A percentile compares a stretch with the other conserved stretches of the same genome.
Conservation (phyloP, 2,888 invertebrate species). For the Acanthoscelides obtectus region DNA sequence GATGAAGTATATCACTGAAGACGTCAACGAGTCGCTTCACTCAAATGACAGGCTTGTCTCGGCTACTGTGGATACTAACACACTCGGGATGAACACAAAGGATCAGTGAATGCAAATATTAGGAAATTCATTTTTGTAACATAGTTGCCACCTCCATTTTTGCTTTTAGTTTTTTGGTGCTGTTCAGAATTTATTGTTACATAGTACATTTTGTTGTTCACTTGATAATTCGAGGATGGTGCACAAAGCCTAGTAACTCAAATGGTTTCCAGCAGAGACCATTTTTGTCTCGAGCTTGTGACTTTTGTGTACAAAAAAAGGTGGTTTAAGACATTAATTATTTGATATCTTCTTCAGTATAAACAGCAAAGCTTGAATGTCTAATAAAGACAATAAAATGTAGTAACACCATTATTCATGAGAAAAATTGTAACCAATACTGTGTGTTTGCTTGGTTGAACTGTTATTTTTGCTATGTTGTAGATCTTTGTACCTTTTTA, state of each 20-base stretch:
- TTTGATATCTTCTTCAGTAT: too few species aligned
- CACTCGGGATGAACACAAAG: conserved; percentile 17
- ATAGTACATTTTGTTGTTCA: not conserved
- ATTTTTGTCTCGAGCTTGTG: not conserved
- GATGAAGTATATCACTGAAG: conserved; percentile 16
- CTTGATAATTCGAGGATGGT: not conserved
- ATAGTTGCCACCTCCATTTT: not conserved
- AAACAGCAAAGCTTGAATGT: too few species aligned
- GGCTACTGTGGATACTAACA: conserved; percentile 18
- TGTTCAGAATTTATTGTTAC: not conserved
- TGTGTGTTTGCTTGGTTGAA: not conserved
- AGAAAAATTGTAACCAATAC: too few species aligned
- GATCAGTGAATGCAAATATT: conserved; percentile 12
- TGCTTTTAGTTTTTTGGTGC: not conserved
- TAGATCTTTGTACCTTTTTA: not conserved
- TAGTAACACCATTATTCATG: too few species aligned
- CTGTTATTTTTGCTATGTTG: not conserved
- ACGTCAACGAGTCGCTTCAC: conserved; percentile 1
- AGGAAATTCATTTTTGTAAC: conserved; percentile 1
- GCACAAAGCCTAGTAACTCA: not conserved
- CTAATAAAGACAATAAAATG: too few species aligned
- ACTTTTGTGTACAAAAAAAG: not conserved
- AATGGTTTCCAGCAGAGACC: not conserved
- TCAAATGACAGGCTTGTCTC: conserved; percentile 16
- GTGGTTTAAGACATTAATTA: not conserved